phyloP scores from a whole-genome alignment of 2,113 vertebrate genomes.

The Thunnus thynnus region DNA sequence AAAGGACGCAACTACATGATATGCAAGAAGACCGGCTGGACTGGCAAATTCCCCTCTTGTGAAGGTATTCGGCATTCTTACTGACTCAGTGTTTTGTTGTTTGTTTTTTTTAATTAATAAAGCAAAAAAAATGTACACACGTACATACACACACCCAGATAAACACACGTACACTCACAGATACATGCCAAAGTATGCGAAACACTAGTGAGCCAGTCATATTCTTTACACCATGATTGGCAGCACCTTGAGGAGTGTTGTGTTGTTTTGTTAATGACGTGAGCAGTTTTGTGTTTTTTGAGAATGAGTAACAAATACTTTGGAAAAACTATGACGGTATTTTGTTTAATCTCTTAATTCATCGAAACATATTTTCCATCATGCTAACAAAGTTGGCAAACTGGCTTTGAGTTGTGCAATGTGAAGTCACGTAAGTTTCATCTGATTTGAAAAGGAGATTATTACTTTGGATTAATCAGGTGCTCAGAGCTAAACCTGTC shows the following conservation, averaged over 20 bases:
- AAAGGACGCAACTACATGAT: conserved; percentile 62
- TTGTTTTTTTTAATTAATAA: too few relatives aligned
- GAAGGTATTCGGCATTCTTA: conserved; percentile 55
- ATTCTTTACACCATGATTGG: neutral
- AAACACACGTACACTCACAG: too few relatives aligned
- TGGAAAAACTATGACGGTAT: too few relatives aligned
- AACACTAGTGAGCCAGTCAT: too few relatives aligned
- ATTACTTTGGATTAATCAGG: too few relatives aligned
- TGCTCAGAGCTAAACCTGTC: too few relatives aligned
- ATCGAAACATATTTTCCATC: neutral
- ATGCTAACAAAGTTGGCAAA: neutral
- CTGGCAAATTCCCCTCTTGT: conserved; percentile 69
- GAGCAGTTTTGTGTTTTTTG: neutral
- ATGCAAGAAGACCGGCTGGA: conserved; percentile 76
- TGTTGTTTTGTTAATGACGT: neutral
- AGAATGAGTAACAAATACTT: neutral
- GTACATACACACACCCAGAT: too few relatives aligned
- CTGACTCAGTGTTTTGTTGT: neutral
- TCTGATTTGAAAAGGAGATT: too few relatives aligned
- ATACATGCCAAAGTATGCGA: too few relatives aligned
- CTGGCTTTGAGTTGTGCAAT: too few relatives aligned
- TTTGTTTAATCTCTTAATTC: conserved; percentile 7
- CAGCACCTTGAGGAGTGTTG: neutral
- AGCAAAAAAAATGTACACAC: too few relatives aligned
- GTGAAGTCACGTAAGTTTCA: too few relatives aligned